Evolutionary conservation across 1,140 invertebrate species (phyloP).

Genomic region (Hypothenemus hampei): DNA sequence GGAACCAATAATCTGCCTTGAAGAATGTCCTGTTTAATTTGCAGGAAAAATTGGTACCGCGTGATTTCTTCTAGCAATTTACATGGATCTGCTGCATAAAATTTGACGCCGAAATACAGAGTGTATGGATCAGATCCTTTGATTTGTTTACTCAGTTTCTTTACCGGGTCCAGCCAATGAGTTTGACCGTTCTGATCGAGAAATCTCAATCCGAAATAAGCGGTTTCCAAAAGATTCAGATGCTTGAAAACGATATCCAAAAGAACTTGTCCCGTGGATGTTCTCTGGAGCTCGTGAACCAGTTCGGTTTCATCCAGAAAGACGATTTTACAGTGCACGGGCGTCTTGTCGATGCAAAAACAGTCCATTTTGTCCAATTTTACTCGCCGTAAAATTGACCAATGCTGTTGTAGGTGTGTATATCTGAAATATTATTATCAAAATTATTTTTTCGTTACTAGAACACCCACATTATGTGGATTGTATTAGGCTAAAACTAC

Average conservation of each 20-base stretch:
- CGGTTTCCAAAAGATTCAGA: conserved; percentile 85
- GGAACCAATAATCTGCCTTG: conserved; percentile 84
- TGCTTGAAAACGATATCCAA: conserved; percentile 84
- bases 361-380: conserved; percentile 39
- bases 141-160: conserved; percentile 76
- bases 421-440: conserved; percentile 9
- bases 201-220: conserved; percentile 88
- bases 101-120: conserved; percentile 97
- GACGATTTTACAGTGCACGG: conserved; percentile 57
- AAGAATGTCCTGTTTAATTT: conserved; percentile 92
- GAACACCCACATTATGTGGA: conserved; percentile 1
- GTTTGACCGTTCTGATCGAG: conserved; percentile 83
- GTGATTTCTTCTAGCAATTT: conserved; percentile 94
- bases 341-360: conserved; percentile 45
- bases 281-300: conserved; percentile 56
- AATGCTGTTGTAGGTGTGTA: too few species aligned
- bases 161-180: conserved; percentile 85
- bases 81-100: conserved; percentile 96
- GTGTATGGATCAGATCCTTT: conserved; percentile 74
- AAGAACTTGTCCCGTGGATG: conserved; percentile 74
- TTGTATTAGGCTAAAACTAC: too few species aligned
- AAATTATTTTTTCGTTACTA: not conserved
- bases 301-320: conserved; percentile 62
- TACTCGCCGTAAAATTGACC: not conserved
- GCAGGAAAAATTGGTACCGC: conserved; percentile 94